Evolutionary conservation across 2,888 invertebrate genomes (phyloP), one percentile per base, ranked within the genome.

Genomic region (Diarsia rubi): DNA sequence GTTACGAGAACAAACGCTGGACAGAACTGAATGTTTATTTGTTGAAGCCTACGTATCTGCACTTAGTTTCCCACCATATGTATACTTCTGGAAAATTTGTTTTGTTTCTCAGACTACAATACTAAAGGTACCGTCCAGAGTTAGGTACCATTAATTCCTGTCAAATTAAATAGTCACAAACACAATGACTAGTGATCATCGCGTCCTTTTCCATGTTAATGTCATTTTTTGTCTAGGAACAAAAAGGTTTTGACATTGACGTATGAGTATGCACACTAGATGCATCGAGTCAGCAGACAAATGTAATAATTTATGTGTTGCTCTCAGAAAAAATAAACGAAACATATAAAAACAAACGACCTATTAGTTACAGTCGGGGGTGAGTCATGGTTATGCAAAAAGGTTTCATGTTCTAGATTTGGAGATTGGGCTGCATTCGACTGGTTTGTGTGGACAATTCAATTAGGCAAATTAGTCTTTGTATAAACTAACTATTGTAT

Each of bases 181-280:
- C 86, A 89, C 75, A 78, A 59, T 75, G 67, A 69, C 70, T 91
- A 92, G 91, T 93, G 92, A 90, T 88, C 83, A 79, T 75, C 44
- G 83, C 87, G 92, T 91, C 93, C 93, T 92, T 89, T 88, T 86
- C 87, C 83, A 82, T 76, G 86, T 88, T 87, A 92, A 94, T 91
- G 93, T 93, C 92, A 90, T 92, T 94, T 93, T 93, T 94, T 94
- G 88, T 91, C 85, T 88, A 86, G 78, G 73, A 80, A 86, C 79
- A 88, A 89, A 83, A 89, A 77, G 65, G 42, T 42, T 60, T 21
- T 63, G 76, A 81, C 69, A 78, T 78, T 83, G 81, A 82, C 64
- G 78, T 72, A 85, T 81, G 72, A 66, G 54, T 57, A 67, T 69
- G 69, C 82, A 81, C 31, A n/a, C 19, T 69, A 78, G 78, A 79